phyloP scores from a whole-genome alignment of 2,888 invertebrate genomes.

The Diarsia brunnea region DNA sequence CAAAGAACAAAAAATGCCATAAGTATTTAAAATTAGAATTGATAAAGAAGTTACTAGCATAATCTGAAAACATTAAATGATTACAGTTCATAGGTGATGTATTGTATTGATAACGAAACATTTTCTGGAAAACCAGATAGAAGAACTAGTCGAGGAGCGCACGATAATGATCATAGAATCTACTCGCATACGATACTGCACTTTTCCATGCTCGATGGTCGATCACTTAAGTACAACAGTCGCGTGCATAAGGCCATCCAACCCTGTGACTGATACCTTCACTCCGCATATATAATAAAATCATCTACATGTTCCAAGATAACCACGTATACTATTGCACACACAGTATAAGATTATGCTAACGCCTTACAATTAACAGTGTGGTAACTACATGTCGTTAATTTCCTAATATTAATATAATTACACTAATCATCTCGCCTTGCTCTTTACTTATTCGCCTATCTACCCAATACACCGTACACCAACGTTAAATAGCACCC shows the following conservation, averaged over 20 bases:
- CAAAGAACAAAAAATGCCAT: constrained; percentile 84
- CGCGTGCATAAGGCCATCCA: constrained; percentile 78
- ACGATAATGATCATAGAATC: constrained; percentile 61
- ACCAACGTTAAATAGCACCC: constrained; percentile 90
- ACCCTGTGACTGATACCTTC: constrained; percentile 81
- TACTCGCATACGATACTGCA: constrained; percentile 72
- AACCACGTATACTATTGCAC: constrained; percentile 87
- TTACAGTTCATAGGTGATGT: constrained; percentile 74
- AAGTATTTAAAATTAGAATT: constrained; percentile 72
- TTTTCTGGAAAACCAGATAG: constrained; percentile 59
- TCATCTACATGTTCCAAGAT: constrained; percentile 69
- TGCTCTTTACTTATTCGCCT: constrained; percentile 71
- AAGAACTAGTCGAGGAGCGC: constrained; percentile 62
- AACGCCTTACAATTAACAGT: constrained; percentile 78
- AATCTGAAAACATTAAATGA: constrained; percentile 82
- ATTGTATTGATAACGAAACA: constrained; percentile 70
- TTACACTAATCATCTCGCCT: constrained; percentile 74
- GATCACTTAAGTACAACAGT: constrained; percentile 74
- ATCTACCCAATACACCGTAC: constrained; percentile 82
- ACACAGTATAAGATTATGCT: constrained; percentile 86
- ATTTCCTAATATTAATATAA: constrained; percentile 73
- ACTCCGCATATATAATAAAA: constrained; percentile 69
- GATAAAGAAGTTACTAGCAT: constrained; percentile 79
- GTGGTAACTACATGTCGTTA: constrained; percentile 85
- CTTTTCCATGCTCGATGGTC: constrained; percentile 65